Percentiles rank a stretch among this genome's conserved stretches.
phyloP scores from a whole-genome alignment of 2,113 vertebrate genomes.

The Willisornis vidua region DNA sequence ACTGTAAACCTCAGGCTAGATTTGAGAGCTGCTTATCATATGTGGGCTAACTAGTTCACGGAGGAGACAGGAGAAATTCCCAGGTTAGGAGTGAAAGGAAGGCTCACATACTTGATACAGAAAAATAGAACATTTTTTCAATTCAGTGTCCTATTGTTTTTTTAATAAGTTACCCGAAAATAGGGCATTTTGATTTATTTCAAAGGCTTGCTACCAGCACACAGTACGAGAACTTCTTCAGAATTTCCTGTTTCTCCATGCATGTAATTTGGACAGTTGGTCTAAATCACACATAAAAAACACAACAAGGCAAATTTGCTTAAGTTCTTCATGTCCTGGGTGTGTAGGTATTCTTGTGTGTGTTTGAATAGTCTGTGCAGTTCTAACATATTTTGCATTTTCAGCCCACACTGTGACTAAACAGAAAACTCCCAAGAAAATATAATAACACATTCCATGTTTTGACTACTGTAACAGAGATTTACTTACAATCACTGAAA shows the following conservation, averaged over 20 bases:
- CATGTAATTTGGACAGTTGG: not conserved
- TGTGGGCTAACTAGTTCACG: not conserved
- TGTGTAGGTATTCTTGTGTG: not conserved
- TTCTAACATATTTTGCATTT: not conserved
- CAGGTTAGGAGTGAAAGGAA: not conserved
- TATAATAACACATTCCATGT: not conserved
- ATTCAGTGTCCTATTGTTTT: not conserved
- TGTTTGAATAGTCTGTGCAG: not conserved
- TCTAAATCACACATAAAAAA: not conserved
- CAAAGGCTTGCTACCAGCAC: not conserved
- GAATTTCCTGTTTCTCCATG: not conserved
- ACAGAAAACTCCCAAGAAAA: not conserved
- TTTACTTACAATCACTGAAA: not conserved
- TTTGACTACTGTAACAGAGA: not conserved
- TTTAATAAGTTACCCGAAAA: not conserved
- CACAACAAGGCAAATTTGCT: not conserved
- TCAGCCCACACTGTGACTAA: not conserved
- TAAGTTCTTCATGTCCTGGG: not conserved
- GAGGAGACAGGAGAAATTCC: not conserved
- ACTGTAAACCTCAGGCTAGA: slow-evolving; percentile 29
- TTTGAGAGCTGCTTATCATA: not conserved
- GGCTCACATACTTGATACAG: not conserved
- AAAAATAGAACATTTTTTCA: not conserved
- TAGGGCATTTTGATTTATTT: not conserved
- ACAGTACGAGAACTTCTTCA: not conserved